phyloP scores from a whole-genome alignment of 2,888 invertebrate genomes.

The Cylindroiulus punctatus region DNA sequence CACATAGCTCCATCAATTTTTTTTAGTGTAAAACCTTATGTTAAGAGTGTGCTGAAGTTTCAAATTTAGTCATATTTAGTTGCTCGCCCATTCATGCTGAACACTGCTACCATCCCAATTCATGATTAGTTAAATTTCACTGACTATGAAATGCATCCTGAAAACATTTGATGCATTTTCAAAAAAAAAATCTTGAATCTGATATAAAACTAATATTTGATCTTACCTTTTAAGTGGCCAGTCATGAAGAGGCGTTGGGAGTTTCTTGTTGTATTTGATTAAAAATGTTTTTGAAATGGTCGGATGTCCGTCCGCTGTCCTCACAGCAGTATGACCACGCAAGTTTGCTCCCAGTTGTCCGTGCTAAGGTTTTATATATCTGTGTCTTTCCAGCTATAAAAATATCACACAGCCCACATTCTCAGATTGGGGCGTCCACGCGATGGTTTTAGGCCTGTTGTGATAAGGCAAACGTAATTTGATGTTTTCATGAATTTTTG shows the following conservation, averaged over 20 bases:
- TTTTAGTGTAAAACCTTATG: too few relatives aligned
- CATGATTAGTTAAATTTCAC: too few relatives aligned
- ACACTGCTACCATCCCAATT: too few relatives aligned
- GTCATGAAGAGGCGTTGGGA: background rate
- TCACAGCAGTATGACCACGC: background rate
- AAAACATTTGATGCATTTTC: background rate
- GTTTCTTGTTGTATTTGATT: background rate
- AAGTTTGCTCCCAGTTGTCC: background rate
- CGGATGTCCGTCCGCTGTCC: background rate
- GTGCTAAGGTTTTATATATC: background rate
- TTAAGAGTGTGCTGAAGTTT: too few relatives aligned
- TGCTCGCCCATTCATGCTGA: too few relatives aligned
- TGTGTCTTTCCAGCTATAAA: background rate
- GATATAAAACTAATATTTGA: background rate
- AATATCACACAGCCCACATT: conserved; percentile 21
- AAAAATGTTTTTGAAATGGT: background rate
- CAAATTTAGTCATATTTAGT: too few relatives aligned
- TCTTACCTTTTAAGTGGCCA: conserved; percentile 26
- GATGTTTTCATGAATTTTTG: background rate
- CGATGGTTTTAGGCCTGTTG: background rate
- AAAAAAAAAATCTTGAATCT: too few relatives aligned
- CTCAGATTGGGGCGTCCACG: background rate
- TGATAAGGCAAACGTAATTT: background rate
- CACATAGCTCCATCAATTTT: too few relatives aligned
- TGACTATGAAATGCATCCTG: too few relatives aligned